Percentiles rank a stretch among this genome's conserved stretches.
Evolutionary conservation across 2,797 vertebrate genomes (phyloP).

Genomic region (Chaetodon trifasciatus): DNA sequence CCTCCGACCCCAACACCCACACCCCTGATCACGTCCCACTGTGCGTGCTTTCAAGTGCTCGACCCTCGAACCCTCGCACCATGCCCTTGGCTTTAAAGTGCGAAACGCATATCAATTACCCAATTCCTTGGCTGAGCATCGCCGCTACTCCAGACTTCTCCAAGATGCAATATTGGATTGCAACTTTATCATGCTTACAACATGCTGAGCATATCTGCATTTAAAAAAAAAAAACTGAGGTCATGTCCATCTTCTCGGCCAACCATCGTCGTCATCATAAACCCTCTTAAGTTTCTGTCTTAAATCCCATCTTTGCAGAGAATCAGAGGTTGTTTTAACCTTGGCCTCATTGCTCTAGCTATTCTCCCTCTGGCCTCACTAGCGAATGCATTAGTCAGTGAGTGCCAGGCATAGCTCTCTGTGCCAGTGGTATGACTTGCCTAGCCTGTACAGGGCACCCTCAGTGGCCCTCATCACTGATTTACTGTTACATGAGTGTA

Average conservation of each 20-base stretch:
- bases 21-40: slow-evolving; percentile 76
- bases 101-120: slow-evolving; percentile 65
- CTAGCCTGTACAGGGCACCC: slow-evolving; percentile 52
- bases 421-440: slow-evolving; percentile 68
- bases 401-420: slow-evolving; percentile 77
- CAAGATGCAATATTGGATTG: slow-evolving; percentile 34
- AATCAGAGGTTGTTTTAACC: slow-evolving; percentile 73
- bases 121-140: slow-evolving; percentile 45
- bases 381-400: slow-evolving; percentile 72
- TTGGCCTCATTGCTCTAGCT: slow-evolving; percentile 74
- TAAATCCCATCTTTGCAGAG: slow-evolving; percentile 54
- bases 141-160: slow-evolving; percentile 5
- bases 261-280: slow-evolving; percentile 34
- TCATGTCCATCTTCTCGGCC: slow-evolving; percentile 15
- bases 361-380: slow-evolving; percentile 72
- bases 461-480: slow-evolving; percentile 57
- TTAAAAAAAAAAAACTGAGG: slow-evolving; percentile 19
- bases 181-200: slow-evolving; percentile 34
- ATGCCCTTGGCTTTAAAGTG: slow-evolving; percentile 56
- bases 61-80: slow-evolving; percentile 60
- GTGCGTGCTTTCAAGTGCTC: slow-evolving; percentile 78
- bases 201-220: slow-evolving; percentile 48
- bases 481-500: slow-evolving; percentile 67
- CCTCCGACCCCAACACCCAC: slow-evolving; percentile 84
- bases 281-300: slow-evolving; percentile 35